A percentile compares a stretch with the other conserved stretches of the same genome.
Evolutionary conservation across 2,113 vertebrate genomes (phyloP).

Genomic region (Psittacara wagleri): DNA sequence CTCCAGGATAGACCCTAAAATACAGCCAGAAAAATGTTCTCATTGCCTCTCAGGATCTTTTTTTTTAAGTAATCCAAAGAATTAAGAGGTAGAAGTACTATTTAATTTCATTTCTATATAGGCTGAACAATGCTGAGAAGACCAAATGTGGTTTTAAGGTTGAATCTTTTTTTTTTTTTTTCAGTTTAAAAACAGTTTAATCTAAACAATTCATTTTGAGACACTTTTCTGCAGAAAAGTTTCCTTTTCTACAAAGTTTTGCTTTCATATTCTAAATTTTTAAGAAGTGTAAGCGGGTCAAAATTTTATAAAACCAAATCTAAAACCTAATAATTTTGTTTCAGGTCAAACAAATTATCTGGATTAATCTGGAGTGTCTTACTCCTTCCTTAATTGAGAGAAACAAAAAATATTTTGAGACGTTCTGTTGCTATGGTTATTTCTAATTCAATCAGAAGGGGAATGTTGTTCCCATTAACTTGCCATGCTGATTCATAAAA

Average conservation of each 20-base stretch:
- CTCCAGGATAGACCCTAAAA: neutral
- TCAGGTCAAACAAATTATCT: neutral
- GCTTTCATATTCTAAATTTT: neutral
- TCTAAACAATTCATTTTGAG: neutral
- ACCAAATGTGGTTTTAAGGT: neutral
- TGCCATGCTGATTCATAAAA: neutral
- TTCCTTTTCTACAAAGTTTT: neutral
- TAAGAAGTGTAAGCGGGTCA: neutral
- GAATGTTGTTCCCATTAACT: neutral
- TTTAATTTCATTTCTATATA: neutral
- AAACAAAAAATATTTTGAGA: neutral
- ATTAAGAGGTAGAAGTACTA: neutral
- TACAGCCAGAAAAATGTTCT: neutral
- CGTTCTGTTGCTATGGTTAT: neutral
- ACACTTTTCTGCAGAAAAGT: neutral
- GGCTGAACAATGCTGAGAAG: neutral
- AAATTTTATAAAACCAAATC: neutral
- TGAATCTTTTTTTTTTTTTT: neutral
- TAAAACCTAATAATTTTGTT: neutral
- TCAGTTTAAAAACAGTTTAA: neutral
- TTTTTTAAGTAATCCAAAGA: neutral
- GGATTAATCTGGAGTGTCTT: neutral
- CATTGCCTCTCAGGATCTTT: neutral
- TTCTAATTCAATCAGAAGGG: neutral
- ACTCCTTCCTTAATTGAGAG: neutral